Percentiles rank a stretch among this genome's conserved stretches.
Evolutionary conservation across 2,888 invertebrate genomes (phyloP).

Genomic region (Cheilosia grossa): DNA sequence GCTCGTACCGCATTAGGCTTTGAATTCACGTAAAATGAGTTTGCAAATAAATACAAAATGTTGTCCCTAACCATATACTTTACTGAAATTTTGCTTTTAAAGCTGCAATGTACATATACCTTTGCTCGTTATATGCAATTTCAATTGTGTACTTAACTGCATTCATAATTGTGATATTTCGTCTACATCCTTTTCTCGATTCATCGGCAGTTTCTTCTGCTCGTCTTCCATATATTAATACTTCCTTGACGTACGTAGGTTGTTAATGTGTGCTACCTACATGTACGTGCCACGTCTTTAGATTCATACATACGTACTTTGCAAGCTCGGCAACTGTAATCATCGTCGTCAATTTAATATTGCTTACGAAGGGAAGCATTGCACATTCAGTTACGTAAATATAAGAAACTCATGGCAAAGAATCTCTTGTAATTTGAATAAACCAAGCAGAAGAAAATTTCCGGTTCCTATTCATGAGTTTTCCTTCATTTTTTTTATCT

Average conservation of each 20-base stretch:
- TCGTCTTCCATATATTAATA: constrained; percentile 31
- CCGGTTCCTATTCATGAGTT: constrained; percentile 5
- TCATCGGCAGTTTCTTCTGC: constrained; percentile 31
- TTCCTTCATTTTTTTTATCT: background rate
- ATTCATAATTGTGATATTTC: constrained; percentile 46
- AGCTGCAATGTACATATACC: constrained; percentile 1
- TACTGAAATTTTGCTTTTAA: background rate
- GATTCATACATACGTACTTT: background rate
- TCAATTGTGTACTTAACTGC: constrained; percentile 75
- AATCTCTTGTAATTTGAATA: constrained; percentile 32
- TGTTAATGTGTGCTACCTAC: background rate
- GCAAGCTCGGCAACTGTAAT: constrained; percentile 12
- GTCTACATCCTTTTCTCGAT: constrained; percentile 29
- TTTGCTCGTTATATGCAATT: constrained; percentile 45
- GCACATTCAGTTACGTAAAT: constrained; percentile 21
- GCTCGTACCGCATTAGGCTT: constrained; percentile 2
- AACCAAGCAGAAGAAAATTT: constrained; percentile 26
- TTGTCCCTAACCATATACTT: constrained; percentile 15
- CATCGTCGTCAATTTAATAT: constrained; percentile 22
- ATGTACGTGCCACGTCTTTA: constrained; percentile 4
- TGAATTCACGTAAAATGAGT: constrained; percentile 19
- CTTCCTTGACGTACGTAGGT: constrained; percentile 10
- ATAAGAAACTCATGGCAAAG: constrained; percentile 23
- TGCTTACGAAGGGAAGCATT: constrained; percentile 7
- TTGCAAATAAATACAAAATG: constrained; percentile 29